Conservation (phyloP, 1,140 invertebrate species). For the Magallana angulata region DNA sequence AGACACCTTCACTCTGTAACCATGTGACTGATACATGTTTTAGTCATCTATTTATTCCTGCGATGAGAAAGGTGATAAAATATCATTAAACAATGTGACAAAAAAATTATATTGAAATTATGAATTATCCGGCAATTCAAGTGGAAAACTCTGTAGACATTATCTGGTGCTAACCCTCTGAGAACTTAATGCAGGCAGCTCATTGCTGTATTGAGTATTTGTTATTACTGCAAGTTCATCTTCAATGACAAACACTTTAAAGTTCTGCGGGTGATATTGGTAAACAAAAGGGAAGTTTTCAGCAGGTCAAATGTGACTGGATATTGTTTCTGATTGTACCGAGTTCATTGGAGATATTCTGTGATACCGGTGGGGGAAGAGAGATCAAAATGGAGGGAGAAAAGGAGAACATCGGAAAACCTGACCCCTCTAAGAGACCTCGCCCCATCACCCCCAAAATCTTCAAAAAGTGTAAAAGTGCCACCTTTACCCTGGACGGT, state of each 20-base stretch:
- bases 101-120: neutral
- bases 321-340: neutral
- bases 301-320: slow-evolving; percentile 18
- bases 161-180: neutral
- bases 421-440: slow-evolving; percentile 24
- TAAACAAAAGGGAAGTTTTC: neutral
- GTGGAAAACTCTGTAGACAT: neutral
- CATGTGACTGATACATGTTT: too few relatives aligned
- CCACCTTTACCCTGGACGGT: slow-evolving; percentile 88
- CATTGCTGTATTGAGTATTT: slow-evolving; percentile 18
- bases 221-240: neutral
- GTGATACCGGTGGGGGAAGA: neutral
- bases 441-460: slow-evolving; percentile 51
- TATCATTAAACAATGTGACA: neutral
- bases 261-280: neutral
- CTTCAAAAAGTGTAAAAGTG: slow-evolving; percentile 80
- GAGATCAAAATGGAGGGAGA: slow-evolving; percentile 21
- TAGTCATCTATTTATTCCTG: neutral
- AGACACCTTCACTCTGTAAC: too few relatives aligned
- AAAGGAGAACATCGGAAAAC: neutral
- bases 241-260: neutral
- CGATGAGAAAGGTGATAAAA: neutral
- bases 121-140: neutral
- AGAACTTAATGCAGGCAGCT: neutral
- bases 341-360: slow-evolving; percentile 23